A percentile compares a stretch with the other conserved stretches of the same genome.
phyloP scores from a whole-genome alignment of 2,797 vertebrate genomes.

The Chiloscyllium punctatum region DNA sequence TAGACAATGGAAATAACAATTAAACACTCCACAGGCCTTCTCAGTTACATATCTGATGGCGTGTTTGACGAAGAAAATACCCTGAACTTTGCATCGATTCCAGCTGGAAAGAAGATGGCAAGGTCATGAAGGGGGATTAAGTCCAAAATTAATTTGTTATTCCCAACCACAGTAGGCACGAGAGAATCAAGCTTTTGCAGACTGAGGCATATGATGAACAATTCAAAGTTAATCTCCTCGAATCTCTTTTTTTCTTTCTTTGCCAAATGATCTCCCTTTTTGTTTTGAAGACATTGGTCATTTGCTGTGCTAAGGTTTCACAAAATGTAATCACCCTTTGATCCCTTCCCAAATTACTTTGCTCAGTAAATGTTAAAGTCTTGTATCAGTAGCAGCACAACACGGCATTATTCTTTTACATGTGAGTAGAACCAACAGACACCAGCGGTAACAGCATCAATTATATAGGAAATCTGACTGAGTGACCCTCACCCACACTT shows the following conservation, averaged over 20 bases:
- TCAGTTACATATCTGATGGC: background rate
- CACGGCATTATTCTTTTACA: background rate
- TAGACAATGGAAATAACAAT: slow-evolving; percentile 24
- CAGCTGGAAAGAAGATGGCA: background rate
- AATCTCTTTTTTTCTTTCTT: background rate
- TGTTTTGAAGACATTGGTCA: background rate
- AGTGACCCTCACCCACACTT: background rate
- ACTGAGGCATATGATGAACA: background rate
- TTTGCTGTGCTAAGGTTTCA: background rate
- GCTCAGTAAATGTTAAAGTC: background rate
- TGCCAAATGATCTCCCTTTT: background rate
- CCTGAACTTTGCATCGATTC: background rate
- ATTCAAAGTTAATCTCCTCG: background rate
- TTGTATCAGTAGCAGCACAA: background rate
- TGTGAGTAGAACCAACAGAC: background rate
- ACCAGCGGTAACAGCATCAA: background rate
- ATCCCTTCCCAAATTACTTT: background rate
- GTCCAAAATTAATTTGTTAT: background rate
- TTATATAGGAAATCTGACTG: background rate
- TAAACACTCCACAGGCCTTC: background rate
- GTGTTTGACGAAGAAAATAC: background rate
- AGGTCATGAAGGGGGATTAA: background rate
- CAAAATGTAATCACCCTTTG: background rate
- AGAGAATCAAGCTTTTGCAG: background rate
- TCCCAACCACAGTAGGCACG: background rate